Evolutionary conservation across 1,140 invertebrate genomes (phyloP).

Genomic region (Drosophila azteca): DNA sequence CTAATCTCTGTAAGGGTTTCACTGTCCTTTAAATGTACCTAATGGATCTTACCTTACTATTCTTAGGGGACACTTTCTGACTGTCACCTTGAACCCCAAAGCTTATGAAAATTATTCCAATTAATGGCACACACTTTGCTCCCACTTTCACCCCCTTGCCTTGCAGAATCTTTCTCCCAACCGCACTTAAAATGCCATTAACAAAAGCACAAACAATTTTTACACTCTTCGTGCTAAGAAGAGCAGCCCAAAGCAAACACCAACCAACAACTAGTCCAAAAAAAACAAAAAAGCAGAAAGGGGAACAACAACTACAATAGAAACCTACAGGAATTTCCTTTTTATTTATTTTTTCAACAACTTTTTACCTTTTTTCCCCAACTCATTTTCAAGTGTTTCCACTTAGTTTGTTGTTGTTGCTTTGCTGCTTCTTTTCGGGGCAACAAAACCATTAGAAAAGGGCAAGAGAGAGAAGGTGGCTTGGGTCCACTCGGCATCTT

Average conservation of each 20-base stretch:
- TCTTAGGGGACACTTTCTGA: neutral
- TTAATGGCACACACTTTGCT: conserved; percentile 45
- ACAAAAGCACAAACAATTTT: conserved; percentile 60
- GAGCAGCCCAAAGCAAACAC: conserved; percentile 49
- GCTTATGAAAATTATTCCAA: conserved; percentile 49
- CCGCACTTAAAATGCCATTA: conserved; percentile 54
- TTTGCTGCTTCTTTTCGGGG: conserved; percentile 16
- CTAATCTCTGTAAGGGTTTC: too few species aligned
- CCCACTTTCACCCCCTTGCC: neutral
- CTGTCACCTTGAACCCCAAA: neutral
- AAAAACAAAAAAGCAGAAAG: conserved; percentile 20
- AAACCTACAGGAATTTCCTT: conserved; percentile 47
- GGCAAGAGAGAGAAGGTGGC: conserved; percentile 44
- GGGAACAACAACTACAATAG: conserved; percentile 35
- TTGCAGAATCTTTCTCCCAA: neutral
- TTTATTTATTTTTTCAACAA: conserved; percentile 78
- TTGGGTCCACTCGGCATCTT: conserved; percentile 16
- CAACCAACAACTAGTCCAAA: conserved; percentile 50
- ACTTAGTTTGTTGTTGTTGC: conserved; percentile 58
- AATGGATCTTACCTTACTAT: too few species aligned
- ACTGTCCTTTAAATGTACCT: too few species aligned
- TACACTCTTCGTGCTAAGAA: conserved; percentile 66
- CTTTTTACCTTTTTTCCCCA: conserved; percentile 72
- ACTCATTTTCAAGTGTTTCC: conserved; percentile 73
- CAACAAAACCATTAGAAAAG: conserved; percentile 70